Conservation (phyloP, 2,113 vertebrate species). For the Centropristis striata region DNA sequence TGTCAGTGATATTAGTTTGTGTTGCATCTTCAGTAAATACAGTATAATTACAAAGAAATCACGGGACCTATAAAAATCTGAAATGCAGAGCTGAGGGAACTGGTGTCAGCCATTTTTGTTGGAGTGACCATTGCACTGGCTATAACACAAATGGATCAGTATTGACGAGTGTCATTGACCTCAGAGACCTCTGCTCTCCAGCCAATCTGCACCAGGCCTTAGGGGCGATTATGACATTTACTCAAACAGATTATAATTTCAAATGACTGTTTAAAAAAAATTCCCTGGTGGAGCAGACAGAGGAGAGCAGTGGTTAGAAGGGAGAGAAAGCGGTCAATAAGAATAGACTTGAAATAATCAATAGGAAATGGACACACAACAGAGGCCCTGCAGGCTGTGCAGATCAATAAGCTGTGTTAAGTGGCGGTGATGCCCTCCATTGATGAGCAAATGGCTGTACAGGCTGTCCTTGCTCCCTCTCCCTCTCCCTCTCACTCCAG, state of each 20-base stretch:
- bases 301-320: slow-evolving; percentile 67
- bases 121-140: slow-evolving; percentile 51
- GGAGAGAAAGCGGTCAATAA: slow-evolving; percentile 80
- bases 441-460: slow-evolving; percentile 86
- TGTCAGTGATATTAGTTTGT: slow-evolving; percentile 47
- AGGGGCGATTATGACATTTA: slow-evolving; percentile 90
- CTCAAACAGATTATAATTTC: slow-evolving; percentile 89
- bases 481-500: slow-evolving; percentile 61
- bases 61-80: not conserved
- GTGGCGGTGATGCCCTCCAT: slow-evolving; percentile 85
- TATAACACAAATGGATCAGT: slow-evolving; percentile 80
- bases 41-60: slow-evolving; percentile 28
- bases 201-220: slow-evolving; percentile 82
- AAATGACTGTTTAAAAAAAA: slow-evolving; percentile 87
- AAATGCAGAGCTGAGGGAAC: slow-evolving; percentile 23
- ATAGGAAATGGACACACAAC: slow-evolving; percentile 88
- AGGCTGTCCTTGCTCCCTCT: slow-evolving; percentile 72
- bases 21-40: slow-evolving; percentile 32
- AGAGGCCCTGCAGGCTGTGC: slow-evolving; percentile 78
- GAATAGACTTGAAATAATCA: slow-evolving; percentile 88
- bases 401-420: slow-evolving; percentile 89
- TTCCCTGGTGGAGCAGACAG: slow-evolving; percentile 79
- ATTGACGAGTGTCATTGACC: slow-evolving; percentile 82
- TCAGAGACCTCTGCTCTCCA: slow-evolving; percentile 81
- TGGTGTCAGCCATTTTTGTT: slow-evolving; percentile 59